Conservation (phyloP, 2,797 vertebrate genomes). For the Sebastes diploproa region DNA sequence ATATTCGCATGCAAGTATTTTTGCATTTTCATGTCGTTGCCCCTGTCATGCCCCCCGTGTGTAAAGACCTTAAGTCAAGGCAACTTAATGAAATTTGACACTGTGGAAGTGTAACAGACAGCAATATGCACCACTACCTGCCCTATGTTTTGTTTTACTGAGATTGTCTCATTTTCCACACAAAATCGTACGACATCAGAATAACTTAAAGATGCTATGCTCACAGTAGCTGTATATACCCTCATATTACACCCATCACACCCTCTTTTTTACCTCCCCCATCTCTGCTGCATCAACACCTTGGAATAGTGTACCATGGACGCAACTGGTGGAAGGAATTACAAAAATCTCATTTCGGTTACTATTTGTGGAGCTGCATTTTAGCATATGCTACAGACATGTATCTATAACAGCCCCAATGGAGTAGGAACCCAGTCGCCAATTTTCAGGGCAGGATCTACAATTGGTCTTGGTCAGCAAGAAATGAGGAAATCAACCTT, state of each 20-base stretch:
- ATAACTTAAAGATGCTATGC: background rate
- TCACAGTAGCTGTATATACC: background rate
- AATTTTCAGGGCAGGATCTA: background rate
- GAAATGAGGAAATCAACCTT: background rate
- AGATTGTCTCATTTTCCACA: background rate
- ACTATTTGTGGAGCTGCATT: background rate
- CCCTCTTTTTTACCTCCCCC: too few species aligned
- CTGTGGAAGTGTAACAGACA: background rate
- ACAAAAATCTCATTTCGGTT: too few species aligned
- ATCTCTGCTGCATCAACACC: background rate
- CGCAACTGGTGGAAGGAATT: background rate
- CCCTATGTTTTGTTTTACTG: background rate
- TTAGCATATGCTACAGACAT: background rate
- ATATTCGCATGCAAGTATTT: too few species aligned
- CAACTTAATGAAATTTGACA: background rate
- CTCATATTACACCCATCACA: background rate
- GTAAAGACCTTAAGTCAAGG: too few species aligned
- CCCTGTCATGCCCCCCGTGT: too few species aligned
- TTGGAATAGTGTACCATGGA: background rate
- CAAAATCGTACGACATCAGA: background rate
- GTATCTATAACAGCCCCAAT: background rate
- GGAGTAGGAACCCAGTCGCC: background rate
- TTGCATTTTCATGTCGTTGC: too few species aligned
- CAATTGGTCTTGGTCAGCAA: background rate
- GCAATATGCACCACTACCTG: background rate